These are phyloP conservation scores for Percopsis transmontana DNA, from an alignment of 2,113 vertebrate genomes.

Conservation along the genomic window DNA sequence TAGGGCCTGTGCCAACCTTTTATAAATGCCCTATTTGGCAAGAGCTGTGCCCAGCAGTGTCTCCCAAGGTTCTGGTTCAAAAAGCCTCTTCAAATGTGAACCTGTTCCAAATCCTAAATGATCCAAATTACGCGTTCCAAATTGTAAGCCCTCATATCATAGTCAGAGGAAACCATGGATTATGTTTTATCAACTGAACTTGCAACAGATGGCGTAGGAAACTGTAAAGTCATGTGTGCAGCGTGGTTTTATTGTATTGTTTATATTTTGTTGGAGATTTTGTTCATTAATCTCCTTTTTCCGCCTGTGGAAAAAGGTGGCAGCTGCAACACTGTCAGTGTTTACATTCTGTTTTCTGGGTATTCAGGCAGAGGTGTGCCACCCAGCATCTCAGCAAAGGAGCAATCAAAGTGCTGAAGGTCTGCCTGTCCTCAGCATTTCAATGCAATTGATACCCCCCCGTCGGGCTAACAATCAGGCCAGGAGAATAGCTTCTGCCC, in stretches of 20 bases:
- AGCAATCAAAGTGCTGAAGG: conserved; percentile 51
- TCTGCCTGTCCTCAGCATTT: conserved; percentile 60
- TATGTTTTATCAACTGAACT: conserved; percentile 71
- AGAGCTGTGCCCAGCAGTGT: conserved; percentile 70
- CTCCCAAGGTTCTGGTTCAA: conserved; percentile 76
- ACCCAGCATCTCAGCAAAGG: conserved; percentile 36
- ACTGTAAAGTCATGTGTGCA: conserved; percentile 55
- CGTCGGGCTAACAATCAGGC: conserved; percentile 38
- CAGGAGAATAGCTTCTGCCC: conserved; percentile 34
- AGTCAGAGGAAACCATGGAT: conserved; percentile 71
- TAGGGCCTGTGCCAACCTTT: conserved; percentile 67
- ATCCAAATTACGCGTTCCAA: conserved; percentile 74
- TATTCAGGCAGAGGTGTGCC: conserved; percentile 50
- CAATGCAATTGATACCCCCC: conserved; percentile 51
- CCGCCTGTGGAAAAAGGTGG: conserved; percentile 25
- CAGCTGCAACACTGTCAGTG: conserved; percentile 43
- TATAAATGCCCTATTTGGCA: conserved; percentile 78
- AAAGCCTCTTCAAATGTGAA: conserved; percentile 72
- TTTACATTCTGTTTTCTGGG: conserved; percentile 43
- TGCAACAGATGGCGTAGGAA: conserved; percentile 57
- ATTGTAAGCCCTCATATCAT: conserved; percentile 71
- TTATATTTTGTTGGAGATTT: conserved; percentile 52
- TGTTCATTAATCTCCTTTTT: conserved; percentile 56
- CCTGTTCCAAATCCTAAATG: conserved; percentile 69
- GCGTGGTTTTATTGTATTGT: conserved; percentile 59